These are phyloP conservation scores for Zoanthus sociatus DNA, from an alignment of 92 coral and sea anemone genomes.

Conservation along the genomic window DNA sequence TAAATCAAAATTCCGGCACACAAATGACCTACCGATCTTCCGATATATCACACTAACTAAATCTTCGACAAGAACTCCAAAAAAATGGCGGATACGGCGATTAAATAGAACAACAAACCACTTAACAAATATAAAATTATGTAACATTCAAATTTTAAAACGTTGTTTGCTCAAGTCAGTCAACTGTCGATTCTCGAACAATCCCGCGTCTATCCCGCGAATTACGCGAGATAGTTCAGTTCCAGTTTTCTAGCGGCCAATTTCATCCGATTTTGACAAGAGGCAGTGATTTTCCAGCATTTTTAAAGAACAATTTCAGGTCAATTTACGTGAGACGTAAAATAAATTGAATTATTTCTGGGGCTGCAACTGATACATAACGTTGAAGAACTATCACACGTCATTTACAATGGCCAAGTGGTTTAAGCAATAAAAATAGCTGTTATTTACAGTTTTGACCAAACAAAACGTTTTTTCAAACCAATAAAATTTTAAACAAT, in stretches of 20 bases:
- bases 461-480: too few species aligned
- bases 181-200: background rate
- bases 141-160: background rate
- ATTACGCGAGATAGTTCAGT: constrained; percentile 1
- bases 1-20: constrained; percentile 19
- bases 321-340: too few species aligned
- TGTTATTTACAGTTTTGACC: too few species aligned
- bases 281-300: too few species aligned
- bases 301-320: too few species aligned
- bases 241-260: background rate
- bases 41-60: background rate
- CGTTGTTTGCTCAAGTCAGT: constrained; percentile 33
- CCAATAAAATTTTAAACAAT: too few species aligned
- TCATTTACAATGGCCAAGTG: too few species aligned
- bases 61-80: background rate
- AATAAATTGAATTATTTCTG: too few species aligned
- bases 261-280: background rate
- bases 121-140: background rate
- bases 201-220: constrained; percentile 15
- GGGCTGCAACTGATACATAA: too few species aligned
- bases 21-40: background rate
- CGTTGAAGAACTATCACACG: too few species aligned
- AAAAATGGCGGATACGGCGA: background rate
- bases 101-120: background rate
- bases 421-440: too few species aligned